phyloP scores from a whole-genome alignment of 1,140 invertebrate genomes.

The Drosophila equinoxialis region DNA sequence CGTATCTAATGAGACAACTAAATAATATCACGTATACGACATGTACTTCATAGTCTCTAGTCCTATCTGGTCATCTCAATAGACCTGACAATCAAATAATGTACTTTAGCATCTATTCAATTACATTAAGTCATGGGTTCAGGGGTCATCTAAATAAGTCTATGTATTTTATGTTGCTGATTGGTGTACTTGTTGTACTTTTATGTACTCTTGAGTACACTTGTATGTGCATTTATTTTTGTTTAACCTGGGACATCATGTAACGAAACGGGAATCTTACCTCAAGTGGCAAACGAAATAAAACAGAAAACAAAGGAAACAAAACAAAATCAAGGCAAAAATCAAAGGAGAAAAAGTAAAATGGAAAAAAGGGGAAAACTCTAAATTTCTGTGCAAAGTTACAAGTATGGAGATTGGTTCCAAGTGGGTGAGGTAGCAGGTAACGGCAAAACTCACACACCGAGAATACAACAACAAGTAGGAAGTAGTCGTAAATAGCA shows the following conservation, averaged over 20 bases:
- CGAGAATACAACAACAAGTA: neutral
- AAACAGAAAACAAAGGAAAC: neutral
- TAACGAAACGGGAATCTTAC: neutral
- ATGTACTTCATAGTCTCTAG: too few species aligned
- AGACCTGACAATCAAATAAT: too few species aligned
- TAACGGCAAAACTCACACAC: neutral
- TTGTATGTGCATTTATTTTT: neutral
- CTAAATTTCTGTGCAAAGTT: slow-evolving; percentile 3
- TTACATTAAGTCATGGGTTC: too few species aligned
- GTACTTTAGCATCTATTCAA: too few species aligned
- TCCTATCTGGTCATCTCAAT: too few species aligned
- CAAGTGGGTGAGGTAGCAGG: neutral
- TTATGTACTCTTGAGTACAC: too few species aligned
- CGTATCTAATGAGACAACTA: too few species aligned
- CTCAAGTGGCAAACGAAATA: neutral
- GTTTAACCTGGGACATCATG: neutral
- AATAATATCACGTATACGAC: too few species aligned
- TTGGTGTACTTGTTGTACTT: neutral
- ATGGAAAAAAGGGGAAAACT: neutral
- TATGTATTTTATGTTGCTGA: neutral
- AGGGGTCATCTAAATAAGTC: too few species aligned
- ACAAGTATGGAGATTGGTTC: neutral
- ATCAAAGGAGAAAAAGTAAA: neutral
- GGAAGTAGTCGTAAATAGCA: neutral
- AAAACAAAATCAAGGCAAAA: neutral